Base-by-base conservation (phyloP, 2,113 vertebrate genomes). In the Coptodon bakossiorum region DNA sequence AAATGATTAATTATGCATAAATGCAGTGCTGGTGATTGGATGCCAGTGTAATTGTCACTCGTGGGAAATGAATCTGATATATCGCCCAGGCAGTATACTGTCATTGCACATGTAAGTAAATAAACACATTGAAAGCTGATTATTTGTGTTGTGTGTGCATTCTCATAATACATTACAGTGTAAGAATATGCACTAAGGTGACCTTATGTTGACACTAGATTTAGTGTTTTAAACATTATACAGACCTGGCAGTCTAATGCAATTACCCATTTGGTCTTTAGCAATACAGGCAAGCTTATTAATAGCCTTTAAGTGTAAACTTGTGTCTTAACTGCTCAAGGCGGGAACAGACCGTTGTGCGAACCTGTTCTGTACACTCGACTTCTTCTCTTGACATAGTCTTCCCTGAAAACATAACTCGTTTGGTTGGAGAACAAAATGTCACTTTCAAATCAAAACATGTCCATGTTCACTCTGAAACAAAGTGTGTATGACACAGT, bases 1-100 rank as follows among this genome's bases (percentile, higher is more conserved):
- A 87, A 90, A 86, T 90, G 87, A 92, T 94, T 95, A 95, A 94
- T 94, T 93, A 95, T 96, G 94, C 89, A 94, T 94, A 90, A 95
- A 94, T 84, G 86, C 78, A 83, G 81, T 85, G 88, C 57, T 45
- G 54, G 40, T 91, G 85, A 94, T 93, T 91, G 86, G 89, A 91
- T 92, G 89, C 80, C 81, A 86, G 87, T 87, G 85, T 94, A 94
- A 93, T 95, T 91, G 90, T 93, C 83, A 86, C 93, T 86, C 91
- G 84, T 90, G 95, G 92, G 90, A 93, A 92, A 90, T 85, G 4
- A 81, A 66, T 89, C 16, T 86, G 22, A 89, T 87, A 85, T 91
- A 54, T 81, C 7, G 19, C 81, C 73, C 61, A 84, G 80, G 29
- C 48, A 12, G 12, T 87, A 13, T 68, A 50, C 36, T 91, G 19